phyloP scores from a whole-genome alignment of 2,797 vertebrate species.

The Sternotherus odoratus region DNA sequence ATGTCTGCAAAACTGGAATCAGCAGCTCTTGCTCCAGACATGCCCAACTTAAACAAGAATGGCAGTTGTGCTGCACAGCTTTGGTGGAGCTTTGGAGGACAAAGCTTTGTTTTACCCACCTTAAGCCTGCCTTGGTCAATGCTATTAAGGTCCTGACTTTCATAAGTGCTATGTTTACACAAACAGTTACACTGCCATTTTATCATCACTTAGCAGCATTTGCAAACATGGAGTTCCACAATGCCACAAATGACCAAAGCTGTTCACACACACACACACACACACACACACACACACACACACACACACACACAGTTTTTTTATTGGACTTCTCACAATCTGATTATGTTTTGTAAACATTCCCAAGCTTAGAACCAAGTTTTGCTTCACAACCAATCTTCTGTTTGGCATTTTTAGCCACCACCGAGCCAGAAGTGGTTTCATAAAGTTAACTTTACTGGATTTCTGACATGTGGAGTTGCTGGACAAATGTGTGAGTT shows the following conservation, averaged over 20 bases:
- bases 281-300: not conserved
- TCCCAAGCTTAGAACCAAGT: not conserved
- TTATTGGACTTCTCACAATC: not conserved
- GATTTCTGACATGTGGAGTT: not conserved
- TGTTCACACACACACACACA: conserved; percentile 1
- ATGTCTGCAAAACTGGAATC: not conserved
- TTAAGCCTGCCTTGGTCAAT: not conserved
- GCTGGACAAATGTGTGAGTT: not conserved
- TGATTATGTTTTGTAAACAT: not conserved
- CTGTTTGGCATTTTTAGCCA: not conserved
- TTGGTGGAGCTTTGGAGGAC: not conserved
- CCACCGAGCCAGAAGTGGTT: conserved; percentile 13
- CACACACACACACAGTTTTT: not conserved
- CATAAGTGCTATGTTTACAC: not conserved
- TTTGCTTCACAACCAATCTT: not conserved
- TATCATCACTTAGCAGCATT: conserved; percentile 36
- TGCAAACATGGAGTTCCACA: not conserved
- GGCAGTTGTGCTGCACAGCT: not conserved
- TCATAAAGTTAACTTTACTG: not conserved
- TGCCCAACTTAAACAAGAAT: not conserved
- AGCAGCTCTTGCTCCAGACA: not conserved
- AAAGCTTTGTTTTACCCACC: not conserved
- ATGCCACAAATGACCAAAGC: not conserved
- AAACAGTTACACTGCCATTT: not conserved
- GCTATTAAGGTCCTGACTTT: conserved; percentile 8